Conservation (phyloP, 1,140 invertebrate genomes). For the Ylistrum balloti region DNA sequence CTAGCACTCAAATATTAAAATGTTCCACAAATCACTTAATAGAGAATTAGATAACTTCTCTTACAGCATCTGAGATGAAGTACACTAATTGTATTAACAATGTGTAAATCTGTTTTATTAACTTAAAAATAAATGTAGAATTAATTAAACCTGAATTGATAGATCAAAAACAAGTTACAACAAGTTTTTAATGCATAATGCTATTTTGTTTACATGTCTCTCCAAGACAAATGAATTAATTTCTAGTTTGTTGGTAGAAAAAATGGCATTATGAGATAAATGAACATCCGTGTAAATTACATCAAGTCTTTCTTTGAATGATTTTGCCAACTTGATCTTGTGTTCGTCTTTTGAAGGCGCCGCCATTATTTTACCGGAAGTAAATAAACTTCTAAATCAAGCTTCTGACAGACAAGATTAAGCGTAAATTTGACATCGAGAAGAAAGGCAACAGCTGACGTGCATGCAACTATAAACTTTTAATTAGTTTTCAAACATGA, state of each 20-base stretch:
- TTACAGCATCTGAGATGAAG: too few relatives aligned
- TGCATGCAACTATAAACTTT: too few relatives aligned
- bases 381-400: not conserved
- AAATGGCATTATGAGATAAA: not conserved
- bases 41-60: too few relatives aligned
- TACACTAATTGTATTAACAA: too few relatives aligned
- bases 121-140: too few relatives aligned
- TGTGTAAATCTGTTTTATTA: too few relatives aligned
- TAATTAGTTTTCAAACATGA: not conserved
- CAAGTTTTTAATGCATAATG: not conserved
- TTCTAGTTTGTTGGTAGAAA: not conserved
- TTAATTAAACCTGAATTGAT: too few relatives aligned
- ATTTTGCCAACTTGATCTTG: conserved; percentile 53
- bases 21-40: too few relatives aligned
- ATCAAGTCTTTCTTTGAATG: conserved; percentile 57
- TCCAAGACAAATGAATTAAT: not conserved
- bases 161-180: not conserved
- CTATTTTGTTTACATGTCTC: not conserved
- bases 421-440: not conserved
- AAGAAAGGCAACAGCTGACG: not conserved
- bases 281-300: not conserved
- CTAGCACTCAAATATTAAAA: too few relatives aligned
- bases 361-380: conserved; percentile 49
- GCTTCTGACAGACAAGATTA: not conserved
- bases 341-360: conserved; percentile 47